Base-by-base conservation (phyloP, 2,113 vertebrate genomes). In the Egretta garzetta region DNA sequence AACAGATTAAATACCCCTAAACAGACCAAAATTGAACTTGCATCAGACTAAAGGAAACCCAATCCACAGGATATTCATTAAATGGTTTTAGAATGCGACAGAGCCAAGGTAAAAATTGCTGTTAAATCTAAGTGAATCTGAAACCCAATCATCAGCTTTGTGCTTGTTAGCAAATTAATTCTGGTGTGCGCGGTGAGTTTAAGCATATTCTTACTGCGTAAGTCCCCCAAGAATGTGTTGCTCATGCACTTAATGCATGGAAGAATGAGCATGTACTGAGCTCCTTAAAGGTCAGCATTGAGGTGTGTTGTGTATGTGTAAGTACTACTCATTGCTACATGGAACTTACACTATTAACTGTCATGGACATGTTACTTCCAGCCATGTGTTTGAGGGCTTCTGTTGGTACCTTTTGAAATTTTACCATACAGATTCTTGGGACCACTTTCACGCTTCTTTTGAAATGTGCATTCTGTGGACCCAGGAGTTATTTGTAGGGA, bases 201-300 rank as follows among this genome's bases (percentile, higher is more conserved):
- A 83, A 92, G 62, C 45, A 43, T 72, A 64, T 45, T 41, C 62
- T 76, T 83, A 66, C 62, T 72, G 26, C 7, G 0, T 80, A 94
- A 95, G 23, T 60, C 90, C 16, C 41, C n/a, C 55, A 88, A 63
- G 86, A 97, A 93, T 91, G 81, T 66, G 26, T 80, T 86, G 53
- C 39, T 95, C 13, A 15, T 90, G 79, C 28, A 70, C 45, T 88
- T 76, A 59, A 62, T 88, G 88, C 32, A 63, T 66, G 67, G 72
- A 90, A 60, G 67, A 90, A 87, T 75, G 70, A 66, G n/a, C 13
- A 1, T 50, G 26, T 33, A 14, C 71, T 64, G 87, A 92, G 81
- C 53, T 90, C 39, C 21, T 73, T 66, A 37, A 26, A 86, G 77
- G 71, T 45, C 55, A 55, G 37, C 55, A 23, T 1, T 49, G 79